Percentiles rank a stretch among this genome's conserved stretches.
Conservation (phyloP, 2,113 vertebrate genomes). For the Chionomys nivalis region DNA sequence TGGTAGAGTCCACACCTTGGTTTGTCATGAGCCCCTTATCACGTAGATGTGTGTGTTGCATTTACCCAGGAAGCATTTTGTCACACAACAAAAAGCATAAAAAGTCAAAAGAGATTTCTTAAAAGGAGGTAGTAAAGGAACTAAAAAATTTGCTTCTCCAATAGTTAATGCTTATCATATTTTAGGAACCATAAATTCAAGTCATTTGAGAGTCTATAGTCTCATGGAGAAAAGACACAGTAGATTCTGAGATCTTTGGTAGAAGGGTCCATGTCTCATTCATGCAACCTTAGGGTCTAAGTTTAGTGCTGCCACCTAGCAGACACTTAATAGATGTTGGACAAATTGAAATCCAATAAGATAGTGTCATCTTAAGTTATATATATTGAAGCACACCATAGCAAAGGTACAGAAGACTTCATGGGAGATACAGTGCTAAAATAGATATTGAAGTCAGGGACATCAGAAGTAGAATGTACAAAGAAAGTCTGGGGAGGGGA, state of each 20-base stretch:
- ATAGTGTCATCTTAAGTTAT: not conserved
- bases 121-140: slow-evolving; percentile 5
- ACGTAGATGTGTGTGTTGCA: not conserved
- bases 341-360: not conserved
- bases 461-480: not conserved
- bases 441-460: slow-evolving; percentile 6
- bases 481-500: not conserved
- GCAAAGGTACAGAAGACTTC: not conserved
- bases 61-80: not conserved
- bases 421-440: not conserved
- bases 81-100: not conserved
- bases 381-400: not conserved
- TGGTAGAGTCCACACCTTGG: not conserved
- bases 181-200: not conserved
- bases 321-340: not conserved
- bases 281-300: not conserved
- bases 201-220: not conserved
- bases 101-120: not conserved
- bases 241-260: not conserved
- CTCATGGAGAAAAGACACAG: not conserved
- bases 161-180: not conserved
- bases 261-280: not conserved
- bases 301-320: not conserved
- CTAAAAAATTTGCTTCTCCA: not conserved
- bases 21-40: not conserved